A percentile compares a stretch with the other conserved stretches of the same genome.
These are phyloP conservation scores for Agrilus planipennis DNA, from an alignment of 1,140 invertebrate genomes.

Conservation along the genomic window DNA sequence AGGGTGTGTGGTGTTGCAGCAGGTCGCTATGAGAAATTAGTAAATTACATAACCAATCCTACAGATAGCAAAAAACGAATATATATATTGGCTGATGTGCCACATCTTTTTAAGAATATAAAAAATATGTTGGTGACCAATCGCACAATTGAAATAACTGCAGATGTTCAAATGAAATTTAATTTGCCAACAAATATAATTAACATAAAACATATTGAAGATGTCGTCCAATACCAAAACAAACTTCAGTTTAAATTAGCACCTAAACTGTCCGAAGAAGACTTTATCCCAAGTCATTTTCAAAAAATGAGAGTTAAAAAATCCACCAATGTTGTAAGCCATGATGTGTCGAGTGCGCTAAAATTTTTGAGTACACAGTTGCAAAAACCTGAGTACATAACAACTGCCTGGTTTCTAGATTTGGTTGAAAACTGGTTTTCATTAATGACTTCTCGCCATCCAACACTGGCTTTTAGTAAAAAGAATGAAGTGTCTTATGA, in stretches of 20 bases:
- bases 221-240: background rate
- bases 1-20: constrained; percentile 3
- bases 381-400: constrained; percentile 9
- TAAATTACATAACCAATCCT: background rate
- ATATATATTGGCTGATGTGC: constrained; percentile 1
- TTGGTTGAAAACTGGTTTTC: constrained; percentile 10
- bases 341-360: constrained; percentile 11
- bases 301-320: constrained; percentile 10
- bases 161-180: background rate
- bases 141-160: background rate
- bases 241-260: background rate
- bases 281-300: constrained; percentile 5
- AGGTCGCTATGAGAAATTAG: background rate
- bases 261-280: constrained; percentile 2
- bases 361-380: constrained; percentile 7
- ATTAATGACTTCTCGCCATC: constrained; percentile 9
- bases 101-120: constrained; percentile 2
- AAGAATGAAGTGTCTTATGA: constrained; percentile 1
- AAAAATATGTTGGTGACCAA: background rate
- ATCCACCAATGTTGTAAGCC: constrained; percentile 12
- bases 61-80: background rate
- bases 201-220: background rate
- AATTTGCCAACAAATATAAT: constrained; percentile 2
- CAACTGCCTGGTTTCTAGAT: constrained; percentile 12
- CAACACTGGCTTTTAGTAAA: constrained; percentile 9